These are phyloP conservation scores for Aphelocoma californica DNA, from an alignment of 2,797 vertebrate genomes.

Conservation along the genomic window DNA sequence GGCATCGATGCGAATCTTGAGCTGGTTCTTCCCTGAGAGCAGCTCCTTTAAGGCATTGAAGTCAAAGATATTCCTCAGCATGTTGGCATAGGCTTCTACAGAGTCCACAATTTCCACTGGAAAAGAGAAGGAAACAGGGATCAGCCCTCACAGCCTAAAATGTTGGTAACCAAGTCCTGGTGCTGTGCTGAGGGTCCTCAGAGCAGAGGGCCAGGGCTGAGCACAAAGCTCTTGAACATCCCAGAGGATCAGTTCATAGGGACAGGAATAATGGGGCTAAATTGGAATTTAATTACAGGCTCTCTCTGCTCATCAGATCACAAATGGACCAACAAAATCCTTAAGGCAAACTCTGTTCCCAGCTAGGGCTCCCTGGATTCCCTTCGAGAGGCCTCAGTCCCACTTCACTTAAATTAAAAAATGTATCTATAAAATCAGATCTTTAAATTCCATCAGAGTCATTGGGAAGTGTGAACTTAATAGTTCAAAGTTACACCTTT, in stretches of 20 bases:
- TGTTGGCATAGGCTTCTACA: constrained; percentile 90
- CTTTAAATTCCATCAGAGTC: background rate
- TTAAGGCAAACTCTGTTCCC: background rate
- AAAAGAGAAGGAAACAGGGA: background rate
- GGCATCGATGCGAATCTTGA: constrained; percentile 92
- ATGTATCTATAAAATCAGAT: background rate
- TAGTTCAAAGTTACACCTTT: background rate
- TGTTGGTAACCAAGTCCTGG: background rate
- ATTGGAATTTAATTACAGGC: background rate
- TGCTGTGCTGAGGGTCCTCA: background rate
- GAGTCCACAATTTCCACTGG: constrained; percentile 98
- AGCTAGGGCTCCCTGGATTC: background rate
- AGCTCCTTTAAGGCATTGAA: constrained; percentile 91
- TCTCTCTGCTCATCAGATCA: background rate
- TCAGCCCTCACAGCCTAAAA: background rate
- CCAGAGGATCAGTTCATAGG: background rate
- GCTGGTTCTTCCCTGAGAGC: constrained; percentile 87
- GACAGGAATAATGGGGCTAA: background rate
- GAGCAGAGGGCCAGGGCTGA: background rate
- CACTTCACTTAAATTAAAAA: background rate
- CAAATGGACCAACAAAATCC: background rate
- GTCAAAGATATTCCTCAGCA: constrained; percentile 95
- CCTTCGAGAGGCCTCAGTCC: background rate
- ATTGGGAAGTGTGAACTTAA: background rate
- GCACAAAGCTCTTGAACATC: background rate